phyloP scores from a whole-genome alignment of 1,140 invertebrate species.

The Neodiprion virginianus region DNA sequence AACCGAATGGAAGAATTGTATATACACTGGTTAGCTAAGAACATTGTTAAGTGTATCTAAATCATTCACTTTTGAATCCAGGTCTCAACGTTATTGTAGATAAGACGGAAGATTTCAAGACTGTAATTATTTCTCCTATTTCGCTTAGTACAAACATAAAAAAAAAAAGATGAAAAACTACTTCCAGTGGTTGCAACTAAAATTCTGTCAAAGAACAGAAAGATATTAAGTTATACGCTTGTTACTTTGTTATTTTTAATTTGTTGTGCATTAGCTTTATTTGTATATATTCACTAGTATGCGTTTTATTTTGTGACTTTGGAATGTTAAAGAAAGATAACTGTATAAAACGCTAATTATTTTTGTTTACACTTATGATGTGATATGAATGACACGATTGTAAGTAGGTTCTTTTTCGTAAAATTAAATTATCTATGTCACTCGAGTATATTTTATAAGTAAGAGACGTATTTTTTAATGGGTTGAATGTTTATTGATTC shows the following conservation, averaged over 20 bases:
- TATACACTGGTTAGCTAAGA: slow-evolving; percentile 45
- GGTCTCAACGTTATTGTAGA: neutral
- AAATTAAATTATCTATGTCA: neutral
- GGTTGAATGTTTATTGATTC: neutral
- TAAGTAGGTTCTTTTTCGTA: neutral
- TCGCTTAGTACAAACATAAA: neutral
- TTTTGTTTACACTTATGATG: neutral
- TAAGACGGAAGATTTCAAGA: neutral
- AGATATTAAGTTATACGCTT: neutral
- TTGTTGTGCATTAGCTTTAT: neutral
- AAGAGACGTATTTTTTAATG: neutral
- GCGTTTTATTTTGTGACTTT: neutral
- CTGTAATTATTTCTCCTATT: neutral
- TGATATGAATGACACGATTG: neutral
- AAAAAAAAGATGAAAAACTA: too few species aligned
- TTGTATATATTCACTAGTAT: neutral
- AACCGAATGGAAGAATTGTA: slow-evolving; percentile 21
- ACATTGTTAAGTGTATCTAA: slow-evolving; percentile 43
- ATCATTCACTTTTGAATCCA: neutral
- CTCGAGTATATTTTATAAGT: slow-evolving; percentile 5
- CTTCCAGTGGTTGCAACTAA: neutral
- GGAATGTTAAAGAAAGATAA: neutral
- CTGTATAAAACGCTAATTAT: too few species aligned
- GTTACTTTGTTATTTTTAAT: slow-evolving; percentile 3
- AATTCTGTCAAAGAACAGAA: neutral